Percentiles rank a stretch among this genome's conserved stretches.
phyloP scores from a whole-genome alignment of 2,888 invertebrate species.

The Drosophila leonis region DNA sequence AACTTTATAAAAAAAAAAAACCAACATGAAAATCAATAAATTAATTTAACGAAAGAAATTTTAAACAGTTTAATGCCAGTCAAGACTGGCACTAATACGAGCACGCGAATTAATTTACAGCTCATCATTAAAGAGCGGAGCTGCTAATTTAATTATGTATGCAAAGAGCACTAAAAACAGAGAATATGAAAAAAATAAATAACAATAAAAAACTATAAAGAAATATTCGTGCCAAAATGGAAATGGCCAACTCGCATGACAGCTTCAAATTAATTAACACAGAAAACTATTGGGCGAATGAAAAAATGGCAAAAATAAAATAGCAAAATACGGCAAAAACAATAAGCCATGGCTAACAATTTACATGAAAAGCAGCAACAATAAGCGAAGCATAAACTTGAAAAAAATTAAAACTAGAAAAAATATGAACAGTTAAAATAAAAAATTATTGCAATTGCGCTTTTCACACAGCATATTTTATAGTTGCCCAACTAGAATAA shows the following conservation, averaged over 20 bases:
- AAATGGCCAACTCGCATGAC: slow-evolving; percentile 70
- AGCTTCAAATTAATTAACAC: slow-evolving; percentile 79
- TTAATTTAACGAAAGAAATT: slow-evolving; percentile 8
- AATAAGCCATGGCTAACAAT: slow-evolving; percentile 58
- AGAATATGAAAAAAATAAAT: slow-evolving; percentile 12
- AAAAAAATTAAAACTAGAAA: slow-evolving; percentile 1
- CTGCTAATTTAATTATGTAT: slow-evolving; percentile 67
- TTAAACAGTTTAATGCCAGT: slow-evolving; percentile 28
- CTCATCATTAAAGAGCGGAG: slow-evolving; percentile 39
- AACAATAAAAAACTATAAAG: slow-evolving; percentile 7
- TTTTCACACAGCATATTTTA: slow-evolving; percentile 60
- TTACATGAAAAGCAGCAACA: slow-evolving; percentile 66
- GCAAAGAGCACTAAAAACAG: slow-evolving; percentile 27
- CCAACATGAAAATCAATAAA: slow-evolving; percentile 28
- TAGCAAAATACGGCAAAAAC: slow-evolving; percentile 45
- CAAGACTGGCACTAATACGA: slow-evolving; percentile 3
- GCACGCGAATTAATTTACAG: slow-evolving; percentile 22
- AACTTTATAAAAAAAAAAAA: neutral
- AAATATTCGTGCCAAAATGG: slow-evolving; percentile 63
- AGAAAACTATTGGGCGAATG: slow-evolving; percentile 74
- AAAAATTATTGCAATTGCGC: slow-evolving; percentile 44
- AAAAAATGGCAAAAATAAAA: slow-evolving; percentile 29
- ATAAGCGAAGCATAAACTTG: slow-evolving; percentile 56
- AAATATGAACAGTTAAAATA: slow-evolving; percentile 18
- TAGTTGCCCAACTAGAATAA: slow-evolving; percentile 62